Percentiles rank a stretch among this genome's conserved stretches.
Evolutionary conservation across 2,888 invertebrate genomes (phyloP).

Genomic region (Euclidia mi): DNA sequence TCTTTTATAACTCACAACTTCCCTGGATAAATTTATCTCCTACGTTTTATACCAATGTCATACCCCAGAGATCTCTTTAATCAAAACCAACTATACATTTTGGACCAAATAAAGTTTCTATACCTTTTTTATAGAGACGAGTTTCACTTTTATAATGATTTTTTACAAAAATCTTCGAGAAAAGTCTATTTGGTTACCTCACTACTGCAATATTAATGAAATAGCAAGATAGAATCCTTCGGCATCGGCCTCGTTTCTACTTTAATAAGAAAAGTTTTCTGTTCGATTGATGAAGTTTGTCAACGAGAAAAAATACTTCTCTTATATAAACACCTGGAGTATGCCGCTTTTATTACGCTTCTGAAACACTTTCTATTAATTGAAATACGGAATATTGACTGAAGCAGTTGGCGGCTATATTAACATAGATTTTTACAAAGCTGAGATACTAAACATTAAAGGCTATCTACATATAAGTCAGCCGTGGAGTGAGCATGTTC

Average conservation of each 20-base stretch:
- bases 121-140: constrained; percentile 31
- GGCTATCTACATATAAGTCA: no score
- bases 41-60: no score
- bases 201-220: constrained; percentile 60
- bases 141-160: constrained; percentile 6
- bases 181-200: constrained; percentile 25
- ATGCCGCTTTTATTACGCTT: no score
- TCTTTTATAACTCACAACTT: no score
- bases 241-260: constrained; percentile 50
- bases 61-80: neutral
- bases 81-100: neutral
- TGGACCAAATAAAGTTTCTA: neutral
- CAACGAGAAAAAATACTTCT: constrained; percentile 61
- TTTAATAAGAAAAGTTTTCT: constrained; percentile 75
- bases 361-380: no score
- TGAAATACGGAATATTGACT: no score
- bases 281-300: constrained; percentile 71
- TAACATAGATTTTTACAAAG: no score
- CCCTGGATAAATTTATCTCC: no score
- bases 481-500: no score
- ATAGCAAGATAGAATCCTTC: constrained; percentile 57
- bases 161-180: neutral
- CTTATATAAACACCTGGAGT: constrained; percentile 50
- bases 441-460: no score
- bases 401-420: no score